phyloP scores from a whole-genome alignment of 2,888 invertebrate genomes.

The Xiphydria camelus region DNA sequence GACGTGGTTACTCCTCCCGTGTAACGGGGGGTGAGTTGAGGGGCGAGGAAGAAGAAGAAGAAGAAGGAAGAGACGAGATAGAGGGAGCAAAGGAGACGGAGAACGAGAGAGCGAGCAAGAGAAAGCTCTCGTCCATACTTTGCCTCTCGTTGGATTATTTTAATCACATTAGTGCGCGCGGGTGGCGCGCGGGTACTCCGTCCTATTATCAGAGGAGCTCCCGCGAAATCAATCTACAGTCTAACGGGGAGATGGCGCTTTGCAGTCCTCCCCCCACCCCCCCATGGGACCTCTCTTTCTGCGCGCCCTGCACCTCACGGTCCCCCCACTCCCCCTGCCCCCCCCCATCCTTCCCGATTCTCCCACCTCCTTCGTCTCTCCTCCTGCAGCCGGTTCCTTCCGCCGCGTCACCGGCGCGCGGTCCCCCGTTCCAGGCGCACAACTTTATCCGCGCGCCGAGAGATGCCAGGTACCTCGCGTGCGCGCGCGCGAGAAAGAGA shows the following conservation, averaged over 20 bases:
- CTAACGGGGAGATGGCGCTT: slow-evolving; percentile 42
- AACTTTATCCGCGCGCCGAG: slow-evolving; percentile 6
- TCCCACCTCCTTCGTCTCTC: slow-evolving; percentile 12
- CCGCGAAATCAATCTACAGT: slow-evolving; percentile 46
- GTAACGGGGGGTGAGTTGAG: too few relatives aligned
- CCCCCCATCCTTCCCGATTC: not conserved
- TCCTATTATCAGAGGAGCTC: slow-evolving; percentile 31
- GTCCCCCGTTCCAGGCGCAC: not conserved
- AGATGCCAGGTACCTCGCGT: too few relatives aligned
- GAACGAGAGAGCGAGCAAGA: too few relatives aligned
- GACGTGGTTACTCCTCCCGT: too few relatives aligned
- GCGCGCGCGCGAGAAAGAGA: too few relatives aligned
- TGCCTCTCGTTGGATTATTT: slow-evolving; percentile 24
- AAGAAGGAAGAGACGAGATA: too few relatives aligned
- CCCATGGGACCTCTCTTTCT: not conserved
- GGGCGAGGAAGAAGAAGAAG: too few relatives aligned
- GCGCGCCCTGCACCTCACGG: not conserved
- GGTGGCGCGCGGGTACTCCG: slow-evolving; percentile 18
- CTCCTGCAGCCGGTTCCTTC: slow-evolving; percentile 16
- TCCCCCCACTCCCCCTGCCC: not conserved
- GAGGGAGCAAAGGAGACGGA: too few relatives aligned
- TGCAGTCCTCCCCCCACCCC: slow-evolving; percentile 17
- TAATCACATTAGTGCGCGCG: slow-evolving; percentile 39
- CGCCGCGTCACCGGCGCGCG: slow-evolving; percentile 7
- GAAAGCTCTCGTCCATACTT: not conserved